These are phyloP conservation scores for Lucinisca nassula DNA, from an alignment of 2,888 invertebrate species.

Conservation along the genomic window DNA sequence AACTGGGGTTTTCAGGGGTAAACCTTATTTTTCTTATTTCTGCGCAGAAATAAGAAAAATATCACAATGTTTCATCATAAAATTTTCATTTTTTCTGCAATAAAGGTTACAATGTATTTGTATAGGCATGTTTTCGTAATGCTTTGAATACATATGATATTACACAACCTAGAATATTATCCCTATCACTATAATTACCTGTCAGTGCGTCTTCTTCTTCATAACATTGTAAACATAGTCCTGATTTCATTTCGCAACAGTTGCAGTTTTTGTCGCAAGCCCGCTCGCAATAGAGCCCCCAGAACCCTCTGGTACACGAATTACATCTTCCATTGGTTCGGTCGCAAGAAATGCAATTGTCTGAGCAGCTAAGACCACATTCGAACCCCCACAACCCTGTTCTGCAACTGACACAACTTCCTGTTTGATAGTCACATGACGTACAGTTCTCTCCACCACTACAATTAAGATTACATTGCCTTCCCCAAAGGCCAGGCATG, in stretches of 20 bases:
- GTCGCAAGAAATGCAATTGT: slow-evolving; percentile 7
- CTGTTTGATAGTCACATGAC: neutral
- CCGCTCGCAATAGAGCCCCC: neutral
- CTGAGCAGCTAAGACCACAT: neutral
- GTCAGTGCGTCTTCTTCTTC: neutral
- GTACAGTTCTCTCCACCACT: neutral
- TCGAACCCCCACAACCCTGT: slow-evolving; percentile 15
- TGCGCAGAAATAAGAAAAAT: no score
- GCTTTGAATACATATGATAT: no score
- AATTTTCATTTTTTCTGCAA: no score
- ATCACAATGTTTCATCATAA: no score
- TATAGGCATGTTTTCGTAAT: no score
- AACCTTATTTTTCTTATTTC: no score
- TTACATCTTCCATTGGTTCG: slow-evolving; percentile 4
- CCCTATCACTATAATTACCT: neutral
- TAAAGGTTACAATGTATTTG: no score
- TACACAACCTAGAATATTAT: no score
- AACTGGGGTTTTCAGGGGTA: no score
- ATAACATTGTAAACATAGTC: neutral
- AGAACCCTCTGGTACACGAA: neutral
- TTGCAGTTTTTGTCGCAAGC: neutral
- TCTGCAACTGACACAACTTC: neutral
- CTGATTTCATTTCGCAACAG: neutral
- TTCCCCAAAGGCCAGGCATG: neutral
- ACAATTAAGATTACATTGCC: neutral